Evolutionary conservation across 2,888 invertebrate genomes (phyloP), one percentile per base, ranked within the genome.

Genomic region (Macrophya annulata): DNA sequence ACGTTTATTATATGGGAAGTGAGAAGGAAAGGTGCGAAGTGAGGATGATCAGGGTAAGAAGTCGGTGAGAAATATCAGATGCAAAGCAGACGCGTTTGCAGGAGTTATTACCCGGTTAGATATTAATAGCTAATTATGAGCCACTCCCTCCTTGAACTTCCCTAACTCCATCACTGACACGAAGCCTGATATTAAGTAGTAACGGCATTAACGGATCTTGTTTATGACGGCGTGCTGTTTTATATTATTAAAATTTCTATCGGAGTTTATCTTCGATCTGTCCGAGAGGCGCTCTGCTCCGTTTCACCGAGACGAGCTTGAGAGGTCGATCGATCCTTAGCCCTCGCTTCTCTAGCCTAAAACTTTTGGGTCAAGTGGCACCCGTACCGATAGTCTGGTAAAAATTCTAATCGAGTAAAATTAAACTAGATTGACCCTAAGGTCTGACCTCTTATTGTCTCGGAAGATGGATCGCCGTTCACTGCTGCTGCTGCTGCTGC

Each of bases 191-290:
- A 55, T 77, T 81, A 62, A 62, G 59, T 59, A 81, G 51, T 48
- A 74, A 74, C 51, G 65, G 83, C 45, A 83, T 83, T 83, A 83
- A 83, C 83, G 83, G 83, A 71, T 68, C 68, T 68, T 68, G 71
- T 83, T 83, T 83, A 83, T 83, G 83, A 83, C 65, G 83, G 83
- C 51, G 68, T 68, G 83, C 83, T 83, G 83, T 83, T 83, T 83
- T 83, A 82, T 83, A 83, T 83, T 83, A 83, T 83, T 71, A 83
- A 83, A 83, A 83, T 83, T 83, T 83, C 48, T 83, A 45, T 83
- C 65, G 12, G 21, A 55, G 37, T 83, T 31, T 83, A 83, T 83
- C 83, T 83, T 65, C 68, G 65, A 83, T 83, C 65, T 31, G 83
- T 83, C 71, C 31, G 83, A 83, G 68, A 62, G 81, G 51, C 21